Percentiles rank a stretch among this genome's conserved stretches.
Evolutionary conservation across 2,797 vertebrate genomes (phyloP).

Genomic region (Brachyalestes nurse): DNA sequence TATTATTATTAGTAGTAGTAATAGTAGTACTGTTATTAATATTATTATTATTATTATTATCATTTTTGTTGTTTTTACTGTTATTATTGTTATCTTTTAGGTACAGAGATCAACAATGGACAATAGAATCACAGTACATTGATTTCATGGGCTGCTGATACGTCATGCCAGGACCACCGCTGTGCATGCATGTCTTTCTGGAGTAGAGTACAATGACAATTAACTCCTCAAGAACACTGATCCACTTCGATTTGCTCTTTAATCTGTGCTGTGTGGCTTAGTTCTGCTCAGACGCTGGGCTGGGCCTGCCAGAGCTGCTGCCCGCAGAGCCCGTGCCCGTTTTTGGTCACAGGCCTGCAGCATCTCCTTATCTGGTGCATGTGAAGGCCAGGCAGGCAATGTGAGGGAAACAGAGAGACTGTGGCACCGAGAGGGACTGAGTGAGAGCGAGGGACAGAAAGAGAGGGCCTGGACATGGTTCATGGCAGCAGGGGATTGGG

Average conservation of each 20-base stretch:
- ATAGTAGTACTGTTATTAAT: too few relatives aligned
- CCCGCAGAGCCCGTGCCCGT: conserved; percentile 51
- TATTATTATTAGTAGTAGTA: too few relatives aligned
- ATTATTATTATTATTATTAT: too few relatives aligned
- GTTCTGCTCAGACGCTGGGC: conserved; percentile 33
- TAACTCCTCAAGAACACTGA: conserved; percentile 63
- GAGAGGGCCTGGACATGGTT: conserved; percentile 44
- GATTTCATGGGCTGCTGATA: too few relatives aligned
- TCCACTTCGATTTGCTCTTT: conserved; percentile 59
- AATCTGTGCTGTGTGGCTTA: conserved; percentile 56
- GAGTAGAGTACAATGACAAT: conserved; percentile 66
- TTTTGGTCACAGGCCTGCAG: conserved; percentile 57
- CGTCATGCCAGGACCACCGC: too few relatives aligned
- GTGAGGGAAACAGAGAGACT: conserved; percentile 26
- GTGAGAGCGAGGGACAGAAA: conserved; percentile 48
- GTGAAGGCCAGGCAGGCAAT: conserved; percentile 50
- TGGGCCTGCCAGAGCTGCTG: conserved; percentile 42
- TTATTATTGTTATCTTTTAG: background rate
- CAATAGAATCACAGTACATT: background rate
- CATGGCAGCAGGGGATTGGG: conserved; percentile 31
- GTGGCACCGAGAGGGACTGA: conserved; percentile 11
- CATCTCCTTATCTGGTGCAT: conserved; percentile 63
- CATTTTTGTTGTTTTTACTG: too few relatives aligned
- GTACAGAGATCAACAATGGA: background rate
- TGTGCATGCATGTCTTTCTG: conserved; percentile 58